Percentiles rank a stretch among this genome's conserved stretches.
These are phyloP conservation scores for Macropus fuliginosus DNA, from an alignment of 2,797 vertebrate species.

Conservation along the genomic window DNA sequence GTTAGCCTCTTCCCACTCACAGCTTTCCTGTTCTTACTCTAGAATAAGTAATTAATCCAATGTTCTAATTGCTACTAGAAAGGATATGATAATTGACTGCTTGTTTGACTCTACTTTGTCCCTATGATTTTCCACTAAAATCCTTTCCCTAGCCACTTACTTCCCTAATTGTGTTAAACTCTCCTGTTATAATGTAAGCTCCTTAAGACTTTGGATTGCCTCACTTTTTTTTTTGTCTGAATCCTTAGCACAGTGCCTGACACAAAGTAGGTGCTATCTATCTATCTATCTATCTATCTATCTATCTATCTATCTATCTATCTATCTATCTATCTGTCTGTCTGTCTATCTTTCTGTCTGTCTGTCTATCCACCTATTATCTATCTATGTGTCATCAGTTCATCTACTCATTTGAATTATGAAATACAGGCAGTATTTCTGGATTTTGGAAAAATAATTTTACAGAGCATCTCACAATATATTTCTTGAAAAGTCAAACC, in stretches of 20 bases:
- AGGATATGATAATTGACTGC: neutral
- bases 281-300: neutral
- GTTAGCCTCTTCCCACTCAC: neutral
- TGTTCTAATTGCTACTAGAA: neutral
- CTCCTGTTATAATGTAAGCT: neutral
- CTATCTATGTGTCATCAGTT: neutral
- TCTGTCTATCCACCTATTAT: too few relatives aligned
- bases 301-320: too few relatives aligned
- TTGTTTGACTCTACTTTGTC: neutral
- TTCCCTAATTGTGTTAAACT: neutral
- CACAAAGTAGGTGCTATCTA: neutral
- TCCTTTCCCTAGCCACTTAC: neutral
- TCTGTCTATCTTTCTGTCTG: too few relatives aligned
- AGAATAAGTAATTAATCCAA: neutral
- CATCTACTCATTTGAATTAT: neutral
- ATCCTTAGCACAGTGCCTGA: neutral
- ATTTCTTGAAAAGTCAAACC: neutral
- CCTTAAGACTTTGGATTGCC: neutral
- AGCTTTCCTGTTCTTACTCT: neutral
- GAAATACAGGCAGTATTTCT: neutral
- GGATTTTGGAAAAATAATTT: neutral
- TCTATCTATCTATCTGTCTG: too few relatives aligned
- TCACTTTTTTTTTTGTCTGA: neutral
- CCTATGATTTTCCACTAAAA: neutral
- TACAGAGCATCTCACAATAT: neutral